A percentile compares a stretch with the other conserved stretches of the same genome.
phyloP scores from a whole-genome alignment of 2,113 vertebrate species.

The Mystacornis crossleyi region DNA sequence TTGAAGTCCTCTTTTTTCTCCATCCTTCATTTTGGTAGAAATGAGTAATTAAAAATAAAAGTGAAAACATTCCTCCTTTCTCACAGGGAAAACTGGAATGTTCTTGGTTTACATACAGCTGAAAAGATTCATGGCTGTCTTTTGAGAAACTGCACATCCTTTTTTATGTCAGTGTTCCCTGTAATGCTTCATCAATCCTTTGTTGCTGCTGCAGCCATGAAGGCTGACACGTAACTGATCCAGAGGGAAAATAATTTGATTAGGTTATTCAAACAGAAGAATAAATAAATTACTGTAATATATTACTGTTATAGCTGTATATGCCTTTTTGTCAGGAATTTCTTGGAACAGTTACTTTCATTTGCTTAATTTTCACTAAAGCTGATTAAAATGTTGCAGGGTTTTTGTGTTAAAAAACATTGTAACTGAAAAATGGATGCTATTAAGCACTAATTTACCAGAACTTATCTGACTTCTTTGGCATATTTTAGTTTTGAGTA shows the following conservation, averaged over 20 bases:
- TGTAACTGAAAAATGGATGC: not conserved
- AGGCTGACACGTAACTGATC: not conserved
- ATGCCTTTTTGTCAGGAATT: not conserved
- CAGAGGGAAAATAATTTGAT: not conserved
- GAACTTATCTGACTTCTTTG: not conserved
- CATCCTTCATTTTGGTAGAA: not conserved
- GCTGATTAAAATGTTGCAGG: not conserved
- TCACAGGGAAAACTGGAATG: not conserved
- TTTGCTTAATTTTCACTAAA: not conserved
- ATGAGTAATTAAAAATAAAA: not conserved
- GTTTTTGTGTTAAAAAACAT: fast-evolving
- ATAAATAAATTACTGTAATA: not conserved
- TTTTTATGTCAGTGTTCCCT: not conserved
- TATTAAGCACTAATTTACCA: not conserved
- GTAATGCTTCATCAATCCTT: not conserved
- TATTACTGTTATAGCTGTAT: not conserved
- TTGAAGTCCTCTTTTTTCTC: not conserved
- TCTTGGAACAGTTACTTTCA: not conserved
- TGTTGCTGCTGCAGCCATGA: not conserved
- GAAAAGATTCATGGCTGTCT: not conserved
- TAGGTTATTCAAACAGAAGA: not conserved
- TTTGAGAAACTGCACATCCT: not conserved
- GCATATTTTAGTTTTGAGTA: not conserved
- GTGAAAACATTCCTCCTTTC: not conserved
- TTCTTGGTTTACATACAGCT: not conserved